phyloP scores from a whole-genome alignment of 1,140 invertebrate genomes.

The Rhyacophila brunnea region DNA sequence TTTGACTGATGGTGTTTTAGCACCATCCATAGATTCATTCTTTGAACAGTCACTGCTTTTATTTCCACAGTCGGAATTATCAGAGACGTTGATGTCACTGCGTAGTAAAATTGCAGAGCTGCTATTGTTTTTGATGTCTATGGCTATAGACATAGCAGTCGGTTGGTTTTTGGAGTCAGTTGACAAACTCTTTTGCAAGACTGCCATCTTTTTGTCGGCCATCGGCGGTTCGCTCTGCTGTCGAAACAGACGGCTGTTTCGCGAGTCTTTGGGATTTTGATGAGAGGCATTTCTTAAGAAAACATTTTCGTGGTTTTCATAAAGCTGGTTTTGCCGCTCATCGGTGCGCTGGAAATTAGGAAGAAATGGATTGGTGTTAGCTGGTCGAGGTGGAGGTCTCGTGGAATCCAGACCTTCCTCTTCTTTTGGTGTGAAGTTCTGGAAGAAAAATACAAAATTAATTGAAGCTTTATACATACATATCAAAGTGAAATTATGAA shows the following conservation, averaged over 20 bases:
- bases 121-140: too few relatives aligned
- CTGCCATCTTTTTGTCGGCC: constrained; percentile 40
- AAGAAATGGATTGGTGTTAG: constrained; percentile 33
- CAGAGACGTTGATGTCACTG: too few relatives aligned
- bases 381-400: constrained; percentile 6
- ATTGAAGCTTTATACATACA: too few relatives aligned
- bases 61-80: too few relatives aligned
- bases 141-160: too few relatives aligned
- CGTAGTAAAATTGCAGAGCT: too few relatives aligned
- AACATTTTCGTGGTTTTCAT: constrained; percentile 53
- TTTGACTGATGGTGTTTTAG: neutral
- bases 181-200: constrained; percentile 48
- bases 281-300: constrained; percentile 52
- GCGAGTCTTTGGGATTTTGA: constrained; percentile 47
- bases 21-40: too few relatives aligned
- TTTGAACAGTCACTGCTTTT: too few relatives aligned
- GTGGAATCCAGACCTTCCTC: too few relatives aligned
- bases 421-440: too few relatives aligned
- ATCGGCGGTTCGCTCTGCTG: constrained; percentile 48
- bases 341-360: constrained; percentile 37
- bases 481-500: too few relatives aligned
- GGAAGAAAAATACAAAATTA: too few relatives aligned
- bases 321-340: constrained; percentile 41
- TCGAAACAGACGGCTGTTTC: constrained; percentile 43
- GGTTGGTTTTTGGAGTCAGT: constrained; percentile 42